Percentiles rank a stretch among this genome's conserved stretches.
These are phyloP conservation scores for Mactromeris polynyma DNA, from an alignment of 2,888 invertebrate species.

Conservation along the genomic window DNA sequence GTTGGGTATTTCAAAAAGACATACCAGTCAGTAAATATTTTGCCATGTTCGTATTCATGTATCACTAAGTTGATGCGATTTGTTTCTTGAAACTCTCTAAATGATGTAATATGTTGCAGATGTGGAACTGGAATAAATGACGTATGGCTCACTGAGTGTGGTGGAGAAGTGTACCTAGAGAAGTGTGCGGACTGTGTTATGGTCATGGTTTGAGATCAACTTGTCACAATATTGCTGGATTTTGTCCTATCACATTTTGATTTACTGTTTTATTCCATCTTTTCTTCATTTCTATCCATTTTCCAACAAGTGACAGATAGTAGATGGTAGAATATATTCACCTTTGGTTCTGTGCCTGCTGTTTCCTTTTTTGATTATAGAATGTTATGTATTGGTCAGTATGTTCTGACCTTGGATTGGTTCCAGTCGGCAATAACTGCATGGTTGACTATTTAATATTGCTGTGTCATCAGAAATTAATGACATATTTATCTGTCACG, in stretches of 20 bases:
- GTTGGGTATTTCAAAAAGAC: no score
- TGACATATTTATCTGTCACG: neutral
- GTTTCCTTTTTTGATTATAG: neutral
- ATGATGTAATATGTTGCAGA: conserved; percentile 54
- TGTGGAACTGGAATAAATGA: conserved; percentile 76
- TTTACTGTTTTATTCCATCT: conserved; percentile 33
- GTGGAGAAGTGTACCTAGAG: neutral
- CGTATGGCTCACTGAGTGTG: neutral
- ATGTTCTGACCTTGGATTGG: neutral
- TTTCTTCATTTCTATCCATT: conserved; percentile 27
- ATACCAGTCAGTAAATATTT: no score
- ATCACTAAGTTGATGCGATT: no score
- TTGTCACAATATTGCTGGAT: conserved; percentile 22
- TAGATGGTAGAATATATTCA: conserved; percentile 9
- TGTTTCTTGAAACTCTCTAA: neutral
- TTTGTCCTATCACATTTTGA: conserved; percentile 37
- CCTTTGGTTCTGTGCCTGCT: conserved; percentile 12
- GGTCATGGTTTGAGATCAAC: neutral
- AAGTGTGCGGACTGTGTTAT: neutral
- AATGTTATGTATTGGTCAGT: neutral
- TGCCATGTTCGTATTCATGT: no score
- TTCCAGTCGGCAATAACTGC: neutral
- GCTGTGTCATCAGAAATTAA: neutral
- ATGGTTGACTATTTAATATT: neutral
- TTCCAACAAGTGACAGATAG: neutral